Base-by-base conservation (phyloP, 1,140 invertebrate genomes). In the Ips nitidus region DNA sequence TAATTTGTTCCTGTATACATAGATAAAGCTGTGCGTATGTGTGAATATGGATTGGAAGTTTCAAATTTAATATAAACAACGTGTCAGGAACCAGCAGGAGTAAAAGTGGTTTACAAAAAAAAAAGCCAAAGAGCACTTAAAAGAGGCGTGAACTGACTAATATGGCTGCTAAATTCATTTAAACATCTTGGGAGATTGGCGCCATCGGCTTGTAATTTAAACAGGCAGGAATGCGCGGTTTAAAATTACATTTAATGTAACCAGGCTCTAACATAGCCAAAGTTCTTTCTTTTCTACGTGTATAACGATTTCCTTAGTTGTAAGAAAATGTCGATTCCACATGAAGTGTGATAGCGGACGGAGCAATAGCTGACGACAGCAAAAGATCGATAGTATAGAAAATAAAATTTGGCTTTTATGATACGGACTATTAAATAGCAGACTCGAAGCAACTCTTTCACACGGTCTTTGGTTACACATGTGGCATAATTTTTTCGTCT, bases 401-500 rank as follows among this genome's bases (percentile, higher is more conserved):
- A 61, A 52, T 52, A 65, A 65, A 65, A 36, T 22, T 22, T 52
- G 39, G n/a, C 59, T 67, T 22, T 43, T 62, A 38, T 58, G 67
- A 65, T 61, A 73, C 63, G 68, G 57, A 62, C 59, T 68, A 64
- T 73, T 73, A 67, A 39, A 60, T 65, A 66, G 71, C 73, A 72
- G 70, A 22, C 22, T 22, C 22, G 22, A 22, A 22, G 22, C 22
- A 76, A 75, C 71, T 75, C 75, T 76, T 78, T 78, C 75, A 76
- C 76, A 75, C 76, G 75, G 67, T 75, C 62, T 65, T 64, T 56
- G 64, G 41, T 71, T 64, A 72, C 72, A 75, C 71, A 74, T 74
- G 73, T 68, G 64, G 69, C 65, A 52, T 75, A 64, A 75, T 76
- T 77, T 73, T 72, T 71, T 71, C 22, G 50, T 69, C 38, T 8